These are phyloP conservation scores for Scaptomyza reducta DNA, from an alignment of 2,888 invertebrate genomes.

Conservation along the genomic window DNA sequence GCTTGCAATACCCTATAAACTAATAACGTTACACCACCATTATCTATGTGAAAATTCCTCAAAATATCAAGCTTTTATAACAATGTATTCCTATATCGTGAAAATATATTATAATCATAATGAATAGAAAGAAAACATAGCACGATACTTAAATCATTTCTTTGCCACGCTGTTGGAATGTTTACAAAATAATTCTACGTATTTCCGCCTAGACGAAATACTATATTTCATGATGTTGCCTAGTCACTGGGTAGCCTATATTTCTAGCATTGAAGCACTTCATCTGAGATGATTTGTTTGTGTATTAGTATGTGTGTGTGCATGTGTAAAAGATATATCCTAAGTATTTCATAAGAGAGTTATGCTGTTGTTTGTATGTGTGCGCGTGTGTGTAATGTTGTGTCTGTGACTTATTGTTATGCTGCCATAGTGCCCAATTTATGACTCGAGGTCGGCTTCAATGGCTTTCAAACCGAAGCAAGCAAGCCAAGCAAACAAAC, in stretches of 20 bases:
- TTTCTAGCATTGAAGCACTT: neutral
- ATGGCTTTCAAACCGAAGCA: conserved; percentile 38
- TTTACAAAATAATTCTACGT: too few relatives aligned
- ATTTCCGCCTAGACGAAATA: neutral
- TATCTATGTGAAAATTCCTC: neutral
- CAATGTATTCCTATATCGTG: too few relatives aligned
- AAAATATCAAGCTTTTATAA: too few relatives aligned
- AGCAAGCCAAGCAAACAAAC: conserved; percentile 16
- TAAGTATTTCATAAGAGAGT: conserved; percentile 7
- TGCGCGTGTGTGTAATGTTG: conserved; percentile 23
- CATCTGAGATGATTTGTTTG: conserved; percentile 10
- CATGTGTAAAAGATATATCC: neutral
- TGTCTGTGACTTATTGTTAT: conserved; percentile 77
- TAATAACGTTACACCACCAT: neutral
- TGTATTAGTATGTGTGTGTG: conserved; percentile 8
- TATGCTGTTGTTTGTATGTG: conserved; percentile 20
- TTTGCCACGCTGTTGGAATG: too few relatives aligned
- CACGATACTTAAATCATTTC: too few relatives aligned
- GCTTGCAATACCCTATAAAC: conserved; percentile 42
- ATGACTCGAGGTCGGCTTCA: conserved; percentile 69
- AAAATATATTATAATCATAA: too few relatives aligned
- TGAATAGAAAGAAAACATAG: too few relatives aligned
- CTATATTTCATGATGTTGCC: neutral
- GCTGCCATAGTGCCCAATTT: conserved; percentile 76
- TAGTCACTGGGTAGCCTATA: conserved; percentile 9